Evolutionary conservation across 2,113 vertebrate genomes (phyloP), one percentile per base, ranked within the genome.

Genomic region (Polypterus senegalus): DNA sequence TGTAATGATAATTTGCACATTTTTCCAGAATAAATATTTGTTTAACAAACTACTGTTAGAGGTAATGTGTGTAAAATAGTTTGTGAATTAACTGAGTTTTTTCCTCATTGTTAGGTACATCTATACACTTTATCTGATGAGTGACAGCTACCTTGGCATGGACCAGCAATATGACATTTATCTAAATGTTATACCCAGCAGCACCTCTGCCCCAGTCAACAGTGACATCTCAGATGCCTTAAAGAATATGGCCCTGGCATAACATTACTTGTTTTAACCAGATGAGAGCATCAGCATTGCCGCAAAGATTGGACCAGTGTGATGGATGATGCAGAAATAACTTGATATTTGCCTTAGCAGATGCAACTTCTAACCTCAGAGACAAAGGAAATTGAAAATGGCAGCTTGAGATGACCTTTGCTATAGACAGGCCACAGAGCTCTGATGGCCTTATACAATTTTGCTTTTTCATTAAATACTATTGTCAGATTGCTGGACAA

Each of bases 141-240:
- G 94, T 1, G 95, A 99, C 85, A 95, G 95, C 79, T 99, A 99
- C 74, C 83, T 99, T 61, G 95, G 95, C 64, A 75, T 99, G 81
- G 96, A 99, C 85, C 96, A 99, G 69, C 96, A 99, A 76, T 99
- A 98, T 2, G 92, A 99, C 75, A 75, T 99, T 64, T 88, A 87
- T 74, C 83, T 98, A 71, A 86, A 91, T 2, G 71, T 98, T 10
- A 80, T 66, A 0, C 71, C 88, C 2, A 73, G 84, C 9, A 82
- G 77, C 70, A 64, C 83, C 9, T 66, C 87, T 1, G 70, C 87
- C 27, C 83, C 87, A 73, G 79, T 83, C 73, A 83, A 89, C 62
- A 67, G 68, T 0, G 83, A 95, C 66, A 71, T 82, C 58, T 74
- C 81, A 0, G 79, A 85, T 10, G 63, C 76, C 5, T 9, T 67